phyloP scores from a whole-genome alignment of 2,113 vertebrate species.

The Felis chaus region DNA sequence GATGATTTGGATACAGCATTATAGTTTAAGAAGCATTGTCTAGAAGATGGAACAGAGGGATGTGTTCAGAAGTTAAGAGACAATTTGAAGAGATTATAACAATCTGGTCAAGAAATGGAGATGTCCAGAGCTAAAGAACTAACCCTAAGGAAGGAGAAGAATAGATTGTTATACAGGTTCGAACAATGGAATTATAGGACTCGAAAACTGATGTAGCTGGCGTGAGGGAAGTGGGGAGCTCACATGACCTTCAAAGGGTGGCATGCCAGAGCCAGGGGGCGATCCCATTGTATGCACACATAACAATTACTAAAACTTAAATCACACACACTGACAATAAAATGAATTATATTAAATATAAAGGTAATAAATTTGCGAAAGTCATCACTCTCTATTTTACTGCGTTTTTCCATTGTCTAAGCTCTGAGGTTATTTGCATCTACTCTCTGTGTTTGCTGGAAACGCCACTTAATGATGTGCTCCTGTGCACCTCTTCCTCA shows the following conservation, averaged over 20 bases:
- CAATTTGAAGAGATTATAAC: background rate
- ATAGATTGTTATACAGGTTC: background rate
- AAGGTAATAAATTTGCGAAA: background rate
- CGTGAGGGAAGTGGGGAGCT: background rate
- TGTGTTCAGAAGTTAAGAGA: background rate
- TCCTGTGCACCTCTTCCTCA: background rate
- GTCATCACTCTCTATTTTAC: background rate
- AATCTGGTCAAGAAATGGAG: background rate
- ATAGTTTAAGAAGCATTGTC: background rate
- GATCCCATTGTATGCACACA: background rate
- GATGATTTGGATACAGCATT: background rate
- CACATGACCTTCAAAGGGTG: fast-evolving
- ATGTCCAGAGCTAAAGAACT: background rate
- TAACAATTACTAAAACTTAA: background rate
- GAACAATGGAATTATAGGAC: background rate
- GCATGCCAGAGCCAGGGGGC: background rate
- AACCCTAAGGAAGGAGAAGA: background rate
- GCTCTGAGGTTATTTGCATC: background rate
- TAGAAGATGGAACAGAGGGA: background rate
- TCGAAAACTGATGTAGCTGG: background rate
- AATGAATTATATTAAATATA: background rate
- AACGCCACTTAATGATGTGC: fast-evolving
- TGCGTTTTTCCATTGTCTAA: background rate
- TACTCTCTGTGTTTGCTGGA: background rate
- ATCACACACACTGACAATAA: background rate